Evolutionary conservation across 1,140 invertebrate genomes (phyloP).

Genomic region (Atta texana): DNA sequence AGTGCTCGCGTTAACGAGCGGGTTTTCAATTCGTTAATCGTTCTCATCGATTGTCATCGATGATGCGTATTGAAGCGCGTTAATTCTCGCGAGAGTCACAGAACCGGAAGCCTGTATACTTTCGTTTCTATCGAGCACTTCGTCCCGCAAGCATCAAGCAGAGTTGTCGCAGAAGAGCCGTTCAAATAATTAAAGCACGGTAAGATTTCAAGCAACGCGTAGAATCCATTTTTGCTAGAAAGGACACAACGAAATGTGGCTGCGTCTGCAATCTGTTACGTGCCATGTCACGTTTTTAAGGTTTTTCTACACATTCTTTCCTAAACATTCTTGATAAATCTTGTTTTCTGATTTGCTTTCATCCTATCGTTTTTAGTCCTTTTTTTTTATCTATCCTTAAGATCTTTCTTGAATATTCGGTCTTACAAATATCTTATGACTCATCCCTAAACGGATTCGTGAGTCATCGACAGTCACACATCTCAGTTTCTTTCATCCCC

Average conservation of each 20-base stretch:
- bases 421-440: too few relatives aligned
- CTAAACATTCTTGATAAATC: too few relatives aligned
- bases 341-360: too few relatives aligned
- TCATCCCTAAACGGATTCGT: too few relatives aligned
- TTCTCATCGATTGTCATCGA: conserved; percentile 26
- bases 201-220: conserved; percentile 73
- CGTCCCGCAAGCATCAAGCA: background rate
- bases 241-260: background rate
- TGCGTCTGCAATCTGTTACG: conserved; percentile 39
- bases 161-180: conserved; percentile 70
- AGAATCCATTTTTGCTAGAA: conserved; percentile 63
- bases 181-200: conserved; percentile 74
- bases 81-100: conserved; percentile 44
- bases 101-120: conserved; percentile 44
- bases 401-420: too few relatives aligned
- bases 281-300: too few relatives aligned
- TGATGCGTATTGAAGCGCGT: background rate
- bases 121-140: background rate
- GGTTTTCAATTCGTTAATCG: background rate
- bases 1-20: background rate
- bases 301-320: too few relatives aligned
- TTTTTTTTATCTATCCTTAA: too few relatives aligned
- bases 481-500: too few relatives aligned
- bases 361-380: too few relatives aligned
- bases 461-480: too few relatives aligned